These are phyloP conservation scores for Oppia nitens DNA, from an alignment of 1,140 invertebrate species.

Conservation along the genomic window DNA sequence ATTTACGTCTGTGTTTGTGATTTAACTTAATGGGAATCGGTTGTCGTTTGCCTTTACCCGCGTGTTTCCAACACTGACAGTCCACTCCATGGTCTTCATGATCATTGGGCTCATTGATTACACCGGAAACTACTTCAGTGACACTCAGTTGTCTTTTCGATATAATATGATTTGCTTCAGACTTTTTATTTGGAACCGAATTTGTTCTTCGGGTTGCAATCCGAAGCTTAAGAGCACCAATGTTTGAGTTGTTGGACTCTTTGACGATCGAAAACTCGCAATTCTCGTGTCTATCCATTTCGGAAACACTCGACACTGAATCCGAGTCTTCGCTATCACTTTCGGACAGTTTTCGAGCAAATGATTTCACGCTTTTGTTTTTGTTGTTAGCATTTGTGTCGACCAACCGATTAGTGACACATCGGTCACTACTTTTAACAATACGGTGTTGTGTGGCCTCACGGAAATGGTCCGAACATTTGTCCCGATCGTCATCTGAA, in stretches of 20 bases:
- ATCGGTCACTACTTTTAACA: neutral
- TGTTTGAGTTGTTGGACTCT: neutral
- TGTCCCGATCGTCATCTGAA: neutral
- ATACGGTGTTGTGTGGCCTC: neutral
- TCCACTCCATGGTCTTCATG: neutral
- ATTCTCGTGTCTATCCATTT: neutral
- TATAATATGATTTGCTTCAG: neutral
- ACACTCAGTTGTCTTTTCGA: conserved; percentile 8
- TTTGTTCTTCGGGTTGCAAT: neutral
- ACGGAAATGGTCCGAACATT: neutral
- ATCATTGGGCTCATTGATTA: neutral
- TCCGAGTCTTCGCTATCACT: neutral
- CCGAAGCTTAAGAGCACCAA: neutral
- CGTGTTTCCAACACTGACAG: conserved; percentile 9
- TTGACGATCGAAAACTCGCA: neutral
- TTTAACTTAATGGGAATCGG: neutral
- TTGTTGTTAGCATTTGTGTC: too few relatives aligned
- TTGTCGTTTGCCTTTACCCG: conserved; percentile 4
- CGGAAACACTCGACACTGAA: neutral
- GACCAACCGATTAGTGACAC: neutral
- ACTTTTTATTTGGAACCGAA: neutral
- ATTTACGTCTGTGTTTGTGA: neutral
- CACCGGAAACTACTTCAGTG: conserved; percentile 1
- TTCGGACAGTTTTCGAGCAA: neutral
- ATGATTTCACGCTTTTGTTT: neutral